Base-by-base conservation (phyloP, 2,113 vertebrate genomes). In the Nothocercus julius region DNA sequence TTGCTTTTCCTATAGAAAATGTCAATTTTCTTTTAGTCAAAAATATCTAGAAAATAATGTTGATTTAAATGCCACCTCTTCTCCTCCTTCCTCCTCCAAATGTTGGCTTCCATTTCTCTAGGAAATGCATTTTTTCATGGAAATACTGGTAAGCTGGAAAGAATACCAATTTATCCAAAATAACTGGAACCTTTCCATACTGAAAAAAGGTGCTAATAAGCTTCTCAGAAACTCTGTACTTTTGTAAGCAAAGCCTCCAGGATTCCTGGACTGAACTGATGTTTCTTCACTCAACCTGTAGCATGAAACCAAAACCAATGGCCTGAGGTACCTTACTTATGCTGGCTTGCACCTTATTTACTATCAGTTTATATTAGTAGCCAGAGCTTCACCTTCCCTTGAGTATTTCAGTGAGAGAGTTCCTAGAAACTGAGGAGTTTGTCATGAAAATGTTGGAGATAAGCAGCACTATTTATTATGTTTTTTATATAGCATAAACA, bases 231-330 rank as follows among this genome's bases (percentile, higher is more conserved):
- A 1, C 22, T 32, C 32, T 5, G 19, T 3, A 27, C 3, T 6
- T 54, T 13, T 68, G 10, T 15, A 22, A 24, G 47, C 1, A 2
- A 49, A 44, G 40, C 34, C 70, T 82, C 56, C 81, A 66, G 56
- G 19, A 7, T 12, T 45, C 40, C 77, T 53, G 28, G 22, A 6
- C 62, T 86, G 56, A 22, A 34, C 13, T 59, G 40, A 34, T 36
- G 66, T 66, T 36, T 13, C 28, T 45, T 53, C 8, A 10, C 8
- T 83, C 24, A 11, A 22, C 42, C 12, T 76, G 38, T 58, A 47
- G 68, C 0, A 0, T 70, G 40, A 20, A 0, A 6, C 32, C 62
- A n/a, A 11, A 86, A 51, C 17, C 1, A 0, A 62, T 2, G 2
- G 4, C 44, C n/a, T 0, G 1, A 87, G 66, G 54, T 61, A 22